A percentile compares a stretch with the other conserved stretches of the same genome.
Evolutionary conservation across 1,140 invertebrate species (phyloP).

Genomic region (Pectinophora gossypiella): DNA sequence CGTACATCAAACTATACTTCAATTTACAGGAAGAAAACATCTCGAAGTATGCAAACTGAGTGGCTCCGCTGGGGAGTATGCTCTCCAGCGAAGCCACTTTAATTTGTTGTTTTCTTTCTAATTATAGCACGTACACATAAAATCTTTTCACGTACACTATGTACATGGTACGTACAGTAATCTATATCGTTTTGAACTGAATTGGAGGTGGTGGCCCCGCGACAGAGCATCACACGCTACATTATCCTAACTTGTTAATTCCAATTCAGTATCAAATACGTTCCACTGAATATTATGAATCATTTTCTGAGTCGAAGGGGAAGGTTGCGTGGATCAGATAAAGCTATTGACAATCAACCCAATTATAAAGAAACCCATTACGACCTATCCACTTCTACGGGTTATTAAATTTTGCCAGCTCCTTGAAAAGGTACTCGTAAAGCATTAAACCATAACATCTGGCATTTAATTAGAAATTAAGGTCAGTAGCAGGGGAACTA

Average conservation of each 20-base stretch:
- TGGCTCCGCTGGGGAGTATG: too few species aligned
- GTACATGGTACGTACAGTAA: too few species aligned
- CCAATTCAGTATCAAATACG: conserved; percentile 21
- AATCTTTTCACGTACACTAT: too few species aligned
- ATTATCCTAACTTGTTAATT: conserved; percentile 24
- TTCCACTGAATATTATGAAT: conserved; percentile 16
- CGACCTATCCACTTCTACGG: conserved; percentile 18
- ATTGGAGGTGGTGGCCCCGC: too few species aligned
- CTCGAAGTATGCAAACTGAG: too few species aligned
- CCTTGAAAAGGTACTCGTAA: conserved; percentile 7
- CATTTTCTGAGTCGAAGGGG: conserved; percentile 13
- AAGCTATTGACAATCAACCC: conserved; percentile 16
- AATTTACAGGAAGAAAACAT: too few species aligned
- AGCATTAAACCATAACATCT: conserved; percentile 30
- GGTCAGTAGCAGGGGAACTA: too few species aligned
- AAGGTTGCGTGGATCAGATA: conserved; percentile 16
- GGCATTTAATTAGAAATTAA: conserved; percentile 53
- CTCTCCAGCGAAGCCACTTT: too few species aligned
- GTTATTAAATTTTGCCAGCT: conserved; percentile 15
- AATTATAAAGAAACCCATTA: conserved; percentile 29
- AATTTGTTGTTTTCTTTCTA: too few species aligned
- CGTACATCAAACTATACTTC: too few species aligned
- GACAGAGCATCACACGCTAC: conserved; percentile 10
- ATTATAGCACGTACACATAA: too few species aligned
- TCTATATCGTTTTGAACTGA: too few species aligned